Evolutionary conservation across 2,888 invertebrate species (phyloP).

Genomic region (Toxonevra muliebris): DNA sequence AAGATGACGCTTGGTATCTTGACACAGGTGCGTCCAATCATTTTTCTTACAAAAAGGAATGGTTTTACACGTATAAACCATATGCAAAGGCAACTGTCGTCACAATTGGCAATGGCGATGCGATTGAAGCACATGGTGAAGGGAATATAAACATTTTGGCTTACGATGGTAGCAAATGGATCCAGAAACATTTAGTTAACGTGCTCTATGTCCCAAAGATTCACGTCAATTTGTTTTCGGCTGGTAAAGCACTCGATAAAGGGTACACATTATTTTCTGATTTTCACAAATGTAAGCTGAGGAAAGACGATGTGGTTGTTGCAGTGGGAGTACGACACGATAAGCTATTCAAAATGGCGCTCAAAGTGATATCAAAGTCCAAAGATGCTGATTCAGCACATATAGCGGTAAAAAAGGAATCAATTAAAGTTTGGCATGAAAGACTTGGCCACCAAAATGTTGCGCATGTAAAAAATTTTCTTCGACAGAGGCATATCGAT

Average conservation of each 20-base stretch:
- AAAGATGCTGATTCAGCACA: slow-evolving; percentile 12
- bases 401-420: slow-evolving; percentile 23
- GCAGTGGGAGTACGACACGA: slow-evolving; percentile 25
- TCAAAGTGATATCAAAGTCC: slow-evolving; percentile 28
- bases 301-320: slow-evolving; percentile 21
- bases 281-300: slow-evolving; percentile 34
- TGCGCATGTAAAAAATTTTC: slow-evolving; percentile 37
- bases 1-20: slow-evolving; percentile 12
- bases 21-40: slow-evolving; percentile 4
- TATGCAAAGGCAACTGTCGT: too few relatives aligned
- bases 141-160: slow-evolving; percentile 40
- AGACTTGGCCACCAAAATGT: slow-evolving; percentile 43
- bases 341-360: slow-evolving; percentile 33
- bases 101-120: slow-evolving; percentile 26
- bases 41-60: slow-evolving; percentile 5
- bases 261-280: slow-evolving; percentile 27
- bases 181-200: slow-evolving; percentile 36
- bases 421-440: slow-evolving; percentile 44
- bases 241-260: slow-evolving; percentile 38
- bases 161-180: slow-evolving; percentile 38
- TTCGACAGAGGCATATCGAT: slow-evolving; percentile 35
- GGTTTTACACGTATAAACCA: slow-evolving; percentile 12
- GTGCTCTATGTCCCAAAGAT: slow-evolving; percentile 41
- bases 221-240: slow-evolving; percentile 42
- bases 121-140: slow-evolving; percentile 34